Conservation (phyloP, 2,797 vertebrate species). For the Hydrocynus forskahlii region DNA sequence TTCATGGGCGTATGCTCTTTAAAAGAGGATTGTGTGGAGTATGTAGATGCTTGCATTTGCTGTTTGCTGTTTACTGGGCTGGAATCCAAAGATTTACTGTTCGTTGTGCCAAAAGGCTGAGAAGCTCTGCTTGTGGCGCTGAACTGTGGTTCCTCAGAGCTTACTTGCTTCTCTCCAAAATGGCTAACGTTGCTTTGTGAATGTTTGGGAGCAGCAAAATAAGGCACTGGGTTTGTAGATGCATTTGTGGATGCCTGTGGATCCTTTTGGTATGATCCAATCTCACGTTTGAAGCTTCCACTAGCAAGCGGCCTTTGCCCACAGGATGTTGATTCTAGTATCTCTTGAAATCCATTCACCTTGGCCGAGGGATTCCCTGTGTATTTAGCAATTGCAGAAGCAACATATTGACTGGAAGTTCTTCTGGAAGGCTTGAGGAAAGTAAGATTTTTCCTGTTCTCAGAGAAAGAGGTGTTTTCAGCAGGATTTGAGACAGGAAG, state of each 20-base stretch:
- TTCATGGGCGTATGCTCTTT: slow-evolving; percentile 24
- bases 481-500: slow-evolving; percentile 53
- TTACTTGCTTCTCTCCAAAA: slow-evolving; percentile 57
- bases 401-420: slow-evolving; percentile 94
- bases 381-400: slow-evolving; percentile 87
- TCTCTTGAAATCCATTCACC: slow-evolving; percentile 45
- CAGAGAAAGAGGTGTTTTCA: slow-evolving; percentile 30
- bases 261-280: slow-evolving; percentile 45
- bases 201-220: slow-evolving; percentile 55
- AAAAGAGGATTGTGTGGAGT: slow-evolving; percentile 4
- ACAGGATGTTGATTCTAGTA: slow-evolving; percentile 51
- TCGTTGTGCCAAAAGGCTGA: slow-evolving; percentile 48
- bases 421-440: slow-evolving; percentile 87
- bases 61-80: slow-evolving; percentile 52
- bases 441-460: slow-evolving; percentile 72
- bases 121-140: slow-evolving; percentile 42
- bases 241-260: not conserved
- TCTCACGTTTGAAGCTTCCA: slow-evolving; percentile 51
- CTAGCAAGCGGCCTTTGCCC: slow-evolving; percentile 50
- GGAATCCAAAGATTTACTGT: slow-evolving; percentile 53
- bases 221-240: slow-evolving; percentile 37
- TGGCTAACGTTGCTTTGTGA: slow-evolving; percentile 65
- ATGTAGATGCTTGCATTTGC: slow-evolving; percentile 44
- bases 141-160: slow-evolving; percentile 49
- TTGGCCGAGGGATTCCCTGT: slow-evolving; percentile 68